These are phyloP conservation scores for Melanotaenia trifasciata DNA, from an alignment of 2,797 vertebrate genomes.

Conservation along the genomic window DNA sequence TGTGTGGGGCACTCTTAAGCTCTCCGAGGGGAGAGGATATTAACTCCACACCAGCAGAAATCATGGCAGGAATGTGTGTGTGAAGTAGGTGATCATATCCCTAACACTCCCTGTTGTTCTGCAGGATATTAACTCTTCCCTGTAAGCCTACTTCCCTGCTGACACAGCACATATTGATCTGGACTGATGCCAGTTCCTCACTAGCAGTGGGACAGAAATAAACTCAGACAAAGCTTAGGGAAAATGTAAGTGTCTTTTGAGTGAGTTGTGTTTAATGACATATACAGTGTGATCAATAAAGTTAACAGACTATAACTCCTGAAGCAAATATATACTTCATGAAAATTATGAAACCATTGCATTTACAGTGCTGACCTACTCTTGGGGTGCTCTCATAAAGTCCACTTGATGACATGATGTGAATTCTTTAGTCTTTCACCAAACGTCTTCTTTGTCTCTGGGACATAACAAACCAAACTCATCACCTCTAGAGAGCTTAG, in stretches of 20 bases:
- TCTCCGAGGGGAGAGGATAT: slow-evolving; percentile 73
- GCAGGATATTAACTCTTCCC: slow-evolving; percentile 78
- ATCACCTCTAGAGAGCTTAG: not conserved
- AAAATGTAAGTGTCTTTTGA: not conserved
- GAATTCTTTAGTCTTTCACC: not conserved
- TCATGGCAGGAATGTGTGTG: slow-evolving; percentile 48
- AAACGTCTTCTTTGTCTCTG: not conserved
- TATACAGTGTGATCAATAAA: not conserved
- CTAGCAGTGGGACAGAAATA: slow-evolving; percentile 13
- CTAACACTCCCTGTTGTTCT: slow-evolving; percentile 62
- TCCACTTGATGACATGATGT: not conserved
- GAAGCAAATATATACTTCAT: not conserved
- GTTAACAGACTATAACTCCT: not conserved
- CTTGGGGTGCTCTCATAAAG: not conserved
- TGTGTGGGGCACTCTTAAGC: slow-evolving; percentile 47
- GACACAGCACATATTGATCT: slow-evolving; percentile 47
- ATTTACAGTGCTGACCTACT: not conserved
- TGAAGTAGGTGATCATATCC: slow-evolving; percentile 63
- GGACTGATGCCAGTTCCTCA: slow-evolving; percentile 53
- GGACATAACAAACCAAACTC: not conserved
- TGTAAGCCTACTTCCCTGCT: slow-evolving; percentile 63
- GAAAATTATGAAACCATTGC: not conserved
- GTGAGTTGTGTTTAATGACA: not conserved
- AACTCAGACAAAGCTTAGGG: not conserved
- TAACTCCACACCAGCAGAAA: slow-evolving; percentile 57